Evolutionary conservation across 2,888 invertebrate species (phyloP), one percentile per base, ranked within the genome.

Genomic region (Nemotelus pantherinus): DNA sequence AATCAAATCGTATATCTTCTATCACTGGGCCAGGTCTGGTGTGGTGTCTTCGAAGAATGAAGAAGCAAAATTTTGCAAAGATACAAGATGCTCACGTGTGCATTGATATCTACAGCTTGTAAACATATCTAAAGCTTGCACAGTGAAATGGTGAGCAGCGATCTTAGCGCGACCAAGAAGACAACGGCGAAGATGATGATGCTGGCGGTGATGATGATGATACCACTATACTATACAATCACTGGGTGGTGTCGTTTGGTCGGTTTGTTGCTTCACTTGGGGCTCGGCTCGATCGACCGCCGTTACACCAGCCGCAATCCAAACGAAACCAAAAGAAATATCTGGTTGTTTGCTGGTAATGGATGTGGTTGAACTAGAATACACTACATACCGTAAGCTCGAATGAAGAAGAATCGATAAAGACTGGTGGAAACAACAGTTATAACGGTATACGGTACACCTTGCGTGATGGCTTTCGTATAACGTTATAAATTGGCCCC

Each of bases 391-490:
- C 74, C 74, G 74, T 74, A 74, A 74, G 48, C 41, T 25, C 25
- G 60, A 72, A 58, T 68, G 71, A 71, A 43, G 60, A 65, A 64
- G 53, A 64, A 65, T 44, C 65, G 43, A 57, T 57, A 55, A 76
- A 76, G 67, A 76, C 68, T 57, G 71, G 79, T 80, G 79, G 79
- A 79, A 80, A 81, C 79, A 82, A 82, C 82, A 80, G 82, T 82
- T 82, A 82, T 82, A 82, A 82, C 82, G 82, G 82, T 80, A 81
- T 79, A 79, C 80, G 81, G 81, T 81, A 82, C 82, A 82, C 82
- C 82, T 82, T 82, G 82, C 82, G 77, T 82, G 81, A 81, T 82
- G 67, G 68, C 76, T 50, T 64, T 76, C 65, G 68, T 68, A 77
- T 77, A 77, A 77, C 76, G 76, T 77, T 68, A 76, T 58, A 72